Conservation (phyloP, 2,888 invertebrate genomes). For the Rhogogaster chlorosoma region DNA sequence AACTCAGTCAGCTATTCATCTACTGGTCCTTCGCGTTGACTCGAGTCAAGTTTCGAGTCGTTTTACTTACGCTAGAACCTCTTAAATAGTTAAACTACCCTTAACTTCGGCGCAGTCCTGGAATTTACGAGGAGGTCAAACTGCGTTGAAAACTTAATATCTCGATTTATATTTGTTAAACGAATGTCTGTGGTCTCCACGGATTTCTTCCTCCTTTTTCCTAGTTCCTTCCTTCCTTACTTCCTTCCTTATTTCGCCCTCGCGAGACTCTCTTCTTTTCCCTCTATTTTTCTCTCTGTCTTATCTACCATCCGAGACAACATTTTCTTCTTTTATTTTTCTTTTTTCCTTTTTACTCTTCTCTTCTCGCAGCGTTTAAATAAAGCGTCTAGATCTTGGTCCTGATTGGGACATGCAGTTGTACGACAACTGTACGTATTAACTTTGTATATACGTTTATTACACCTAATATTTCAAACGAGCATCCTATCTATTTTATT, state of each 20-base stretch:
- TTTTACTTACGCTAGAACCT: constrained; percentile 28
- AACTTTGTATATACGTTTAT: constrained; percentile 7
- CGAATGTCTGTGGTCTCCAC: constrained; percentile 28
- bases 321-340: not conserved
- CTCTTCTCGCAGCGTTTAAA: not conserved
- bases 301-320: not conserved
- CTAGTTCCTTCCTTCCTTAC: not conserved
- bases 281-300: not conserved
- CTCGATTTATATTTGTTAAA: constrained; percentile 66
- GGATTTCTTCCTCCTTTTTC: not conserved
- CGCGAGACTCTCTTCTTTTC: not conserved
- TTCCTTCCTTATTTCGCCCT: not conserved
- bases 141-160: constrained; percentile 69
- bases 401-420: constrained; percentile 1
- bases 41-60: constrained; percentile 39
- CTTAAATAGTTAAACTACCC: constrained; percentile 50
- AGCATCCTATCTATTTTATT: not conserved
- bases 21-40: constrained; percentile 1
- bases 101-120: not conserved
- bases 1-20: constrained; percentile 12
- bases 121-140: constrained; percentile 41
- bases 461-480: constrained; percentile 14
- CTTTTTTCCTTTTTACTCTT: not conserved
- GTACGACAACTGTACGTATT: constrained; percentile 10
- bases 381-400: not conserved